Evolutionary conservation across 37 sponge, comb jelly and placozoan species (phyloP), one percentile per base, ranked within the genome.

Genomic region (Chondrosia reniformis): DNA sequence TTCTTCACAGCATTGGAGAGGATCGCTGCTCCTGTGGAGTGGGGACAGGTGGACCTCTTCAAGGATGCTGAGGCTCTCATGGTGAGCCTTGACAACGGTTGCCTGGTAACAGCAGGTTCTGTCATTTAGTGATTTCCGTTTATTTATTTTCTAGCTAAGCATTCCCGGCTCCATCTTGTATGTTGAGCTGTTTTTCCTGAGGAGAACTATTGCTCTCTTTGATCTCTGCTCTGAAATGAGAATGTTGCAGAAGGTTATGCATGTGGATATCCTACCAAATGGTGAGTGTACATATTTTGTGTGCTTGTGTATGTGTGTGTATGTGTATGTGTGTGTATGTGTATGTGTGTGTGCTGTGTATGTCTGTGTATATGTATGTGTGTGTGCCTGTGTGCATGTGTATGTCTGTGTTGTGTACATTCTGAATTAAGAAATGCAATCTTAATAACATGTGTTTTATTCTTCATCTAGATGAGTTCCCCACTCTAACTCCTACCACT

Each of bases 161-260:
- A 90, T 86, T 4, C 75, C 82, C 0, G 75, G 84, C 12, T 39
- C 80, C 46, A 28, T 69, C 13, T 67, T 87, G 59, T 81, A 79
- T 0, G 88, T 87, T n/a, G 92, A 91, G 65, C 80, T 91, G 75
- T 84, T 91, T 56, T 91, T 82, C 80, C 77, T 91, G 0, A 78
- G 78, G 49, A 91, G 84, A 74, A 82, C 76, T 9, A 83, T 77
- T 42, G 85, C 88, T 45, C 73, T 91, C 33, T 78, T 81, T 36
- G 92, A 91, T 46, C 81, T 91, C 76, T 91, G 92, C 33, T 46
- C 49, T 0, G 92, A 91, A 76, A 80, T 82, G 31, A 80, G 56
- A 74, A 87, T 43, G 40, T 61, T 91, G 0, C 67, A 76, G 38
- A 78, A 79, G 34, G 79, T 85, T 21, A 82, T 86, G 76, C 87